Conservation (phyloP, 2,888 invertebrate genomes). For the Marasmarcha lunaedactyla region DNA sequence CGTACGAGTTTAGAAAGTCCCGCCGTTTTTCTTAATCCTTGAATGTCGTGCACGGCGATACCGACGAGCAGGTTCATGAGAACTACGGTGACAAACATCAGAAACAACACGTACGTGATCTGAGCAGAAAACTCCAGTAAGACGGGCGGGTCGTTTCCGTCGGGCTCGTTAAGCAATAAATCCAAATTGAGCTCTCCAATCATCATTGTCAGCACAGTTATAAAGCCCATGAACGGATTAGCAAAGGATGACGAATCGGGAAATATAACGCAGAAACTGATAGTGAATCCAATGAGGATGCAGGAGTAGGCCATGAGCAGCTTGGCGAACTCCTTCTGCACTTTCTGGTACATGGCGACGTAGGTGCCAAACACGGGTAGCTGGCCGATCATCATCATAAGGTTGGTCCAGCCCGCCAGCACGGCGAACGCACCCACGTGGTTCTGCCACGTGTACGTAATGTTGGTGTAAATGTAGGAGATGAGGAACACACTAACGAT, state of each 20-base stretch:
- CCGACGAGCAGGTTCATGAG: slow-evolving; percentile 88
- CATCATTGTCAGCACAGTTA: slow-evolving; percentile 90
- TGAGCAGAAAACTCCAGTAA: slow-evolving; percentile 84
- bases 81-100: slow-evolving; percentile 87
- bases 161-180: slow-evolving; percentile 79
- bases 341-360: slow-evolving; percentile 91
- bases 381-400: slow-evolving; percentile 93
- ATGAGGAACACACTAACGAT: slow-evolving; percentile 86
- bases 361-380: slow-evolving; percentile 90
- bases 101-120: slow-evolving; percentile 82
- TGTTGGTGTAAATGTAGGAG: slow-evolving; percentile 83
- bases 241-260: slow-evolving; percentile 85
- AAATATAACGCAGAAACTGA: slow-evolving; percentile 90
- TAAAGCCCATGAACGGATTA: slow-evolving; percentile 86
- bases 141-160: slow-evolving; percentile 81
- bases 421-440: slow-evolving; percentile 90
- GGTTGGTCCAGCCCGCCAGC: slow-evolving; percentile 87
- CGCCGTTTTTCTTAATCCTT: slow-evolving; percentile 86
- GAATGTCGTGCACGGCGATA: slow-evolving; percentile 89
- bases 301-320: slow-evolving; percentile 88
- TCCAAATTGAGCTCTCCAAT: slow-evolving; percentile 87
- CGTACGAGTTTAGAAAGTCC: slow-evolving; percentile 85
- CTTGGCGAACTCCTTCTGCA: slow-evolving; percentile 88
- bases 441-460: slow-evolving; percentile 84
- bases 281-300: slow-evolving; percentile 86